Evolutionary conservation across 2,797 vertebrate species (phyloP).

Genomic region (Poeciliopsis presidionis): DNA sequence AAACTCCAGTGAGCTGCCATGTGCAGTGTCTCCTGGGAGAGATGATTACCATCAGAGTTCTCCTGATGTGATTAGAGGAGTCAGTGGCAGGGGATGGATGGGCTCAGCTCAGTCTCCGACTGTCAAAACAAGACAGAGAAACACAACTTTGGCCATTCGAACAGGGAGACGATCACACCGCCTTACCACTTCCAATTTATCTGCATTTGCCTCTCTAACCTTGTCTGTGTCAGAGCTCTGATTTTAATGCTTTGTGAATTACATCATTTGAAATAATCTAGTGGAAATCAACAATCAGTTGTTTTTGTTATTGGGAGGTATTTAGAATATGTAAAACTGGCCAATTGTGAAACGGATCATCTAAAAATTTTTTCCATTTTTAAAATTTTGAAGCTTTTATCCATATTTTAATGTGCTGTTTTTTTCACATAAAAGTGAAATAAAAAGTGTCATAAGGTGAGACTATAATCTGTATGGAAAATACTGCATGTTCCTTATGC

Average conservation of each 20-base stretch:
- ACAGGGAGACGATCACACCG: background rate
- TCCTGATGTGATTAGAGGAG: conserved; percentile 60
- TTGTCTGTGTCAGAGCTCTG: background rate
- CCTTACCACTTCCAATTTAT: conserved; percentile 12
- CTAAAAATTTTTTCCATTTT: background rate
- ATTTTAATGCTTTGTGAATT: background rate
- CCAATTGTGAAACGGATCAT: background rate
- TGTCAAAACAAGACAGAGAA: conserved; percentile 23
- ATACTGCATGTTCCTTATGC: background rate
- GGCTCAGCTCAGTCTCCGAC: conserved; percentile 30
- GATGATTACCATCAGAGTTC: conserved; percentile 50
- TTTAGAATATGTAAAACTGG: background rate
- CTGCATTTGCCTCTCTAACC: conserved; percentile 5
- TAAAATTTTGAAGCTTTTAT: background rate
- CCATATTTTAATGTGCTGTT: background rate
- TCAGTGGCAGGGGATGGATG: conserved; percentile 41
- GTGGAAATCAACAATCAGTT: background rate
- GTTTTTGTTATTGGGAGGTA: background rate
- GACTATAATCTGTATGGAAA: background rate
- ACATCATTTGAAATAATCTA: background rate
- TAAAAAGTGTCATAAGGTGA: background rate
- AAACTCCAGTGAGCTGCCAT: conserved; percentile 21
- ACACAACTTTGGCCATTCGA: background rate
- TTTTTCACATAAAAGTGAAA: background rate
- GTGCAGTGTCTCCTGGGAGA: conserved; percentile 36